Evolutionary conservation across 2,113 vertebrate genomes (phyloP).

Genomic region (Lamprotornis superbus): DNA sequence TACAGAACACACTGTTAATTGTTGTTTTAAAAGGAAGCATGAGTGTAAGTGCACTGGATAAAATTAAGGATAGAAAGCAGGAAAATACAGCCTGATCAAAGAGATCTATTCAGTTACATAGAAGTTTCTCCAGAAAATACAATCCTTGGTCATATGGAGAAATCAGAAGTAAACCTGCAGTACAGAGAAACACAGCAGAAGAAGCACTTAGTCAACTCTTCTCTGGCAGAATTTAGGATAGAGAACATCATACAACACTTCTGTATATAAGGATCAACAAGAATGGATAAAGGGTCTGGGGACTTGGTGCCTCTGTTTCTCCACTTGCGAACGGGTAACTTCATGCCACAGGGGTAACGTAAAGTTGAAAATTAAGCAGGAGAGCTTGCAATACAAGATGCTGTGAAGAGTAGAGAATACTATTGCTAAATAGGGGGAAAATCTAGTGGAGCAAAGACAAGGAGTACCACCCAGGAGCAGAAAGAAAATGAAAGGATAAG

Average conservation of each 20-base stretch:
- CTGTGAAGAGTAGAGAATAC: neutral
- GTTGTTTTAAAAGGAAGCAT: neutral
- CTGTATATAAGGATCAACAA: neutral
- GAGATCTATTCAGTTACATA: neutral
- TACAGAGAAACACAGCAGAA: neutral
- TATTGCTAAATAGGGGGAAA: neutral
- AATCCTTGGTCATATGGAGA: neutral
- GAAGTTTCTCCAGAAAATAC: neutral
- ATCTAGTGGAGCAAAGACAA: neutral
- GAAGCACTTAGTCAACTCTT: neutral
- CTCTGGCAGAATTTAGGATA: neutral
- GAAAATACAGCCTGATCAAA: neutral
- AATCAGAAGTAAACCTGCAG: neutral
- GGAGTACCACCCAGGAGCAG: neutral
- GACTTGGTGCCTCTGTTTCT: neutral
- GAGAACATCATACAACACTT: neutral
- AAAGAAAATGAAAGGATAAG: conserved; percentile 3
- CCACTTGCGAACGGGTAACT: neutral
- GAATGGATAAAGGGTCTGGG: neutral
- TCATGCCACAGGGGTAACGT: neutral
- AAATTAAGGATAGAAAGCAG: neutral
- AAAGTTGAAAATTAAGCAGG: neutral
- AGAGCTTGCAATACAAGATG: neutral
- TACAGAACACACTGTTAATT: neutral
- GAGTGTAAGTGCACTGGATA: neutral